These are phyloP conservation scores for Crocodylus rhombifer DNA, from an alignment of 2,797 vertebrate species.

Conservation along the genomic window DNA sequence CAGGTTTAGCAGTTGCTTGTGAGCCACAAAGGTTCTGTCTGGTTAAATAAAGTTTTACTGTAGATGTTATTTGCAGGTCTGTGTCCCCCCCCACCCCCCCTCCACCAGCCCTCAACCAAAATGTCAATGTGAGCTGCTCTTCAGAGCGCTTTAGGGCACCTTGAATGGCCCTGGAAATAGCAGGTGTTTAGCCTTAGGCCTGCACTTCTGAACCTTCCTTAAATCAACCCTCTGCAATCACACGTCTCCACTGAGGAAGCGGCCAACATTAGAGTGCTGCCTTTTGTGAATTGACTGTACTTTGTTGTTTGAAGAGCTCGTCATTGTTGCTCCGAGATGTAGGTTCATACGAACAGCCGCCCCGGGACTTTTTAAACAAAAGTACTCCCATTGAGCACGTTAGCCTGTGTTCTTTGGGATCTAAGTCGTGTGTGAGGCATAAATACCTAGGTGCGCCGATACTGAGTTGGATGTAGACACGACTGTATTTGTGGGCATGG, in stretches of 20 bases:
- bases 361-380: not conserved
- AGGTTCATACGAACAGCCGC: not conserved
- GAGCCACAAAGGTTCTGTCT: conserved; percentile 72
- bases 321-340: not conserved
- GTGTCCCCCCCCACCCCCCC: not conserved
- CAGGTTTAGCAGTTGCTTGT: conserved; percentile 42
- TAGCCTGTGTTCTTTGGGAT: not conserved
- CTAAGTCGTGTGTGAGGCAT: not conserved
- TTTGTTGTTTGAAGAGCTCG: not conserved
- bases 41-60: conserved; percentile 70
- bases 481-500: not conserved
- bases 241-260: not conserved
- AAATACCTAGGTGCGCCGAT: not conserved
- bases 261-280: not conserved
- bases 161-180: conserved; percentile 10
- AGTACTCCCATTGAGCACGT: not conserved
- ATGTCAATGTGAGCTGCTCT: conserved; percentile 63
- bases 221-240: not conserved
- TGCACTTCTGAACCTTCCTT: not conserved
- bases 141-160: not conserved
- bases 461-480: rapidly evolving
- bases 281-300: rapidly evolving
- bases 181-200: not conserved
- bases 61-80: conserved; percentile 68
- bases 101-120: not conserved